Evolutionary conservation across 2,797 vertebrate genomes (phyloP), one percentile per base, ranked within the genome.

Genomic region (Glossophaga mutica): DNA sequence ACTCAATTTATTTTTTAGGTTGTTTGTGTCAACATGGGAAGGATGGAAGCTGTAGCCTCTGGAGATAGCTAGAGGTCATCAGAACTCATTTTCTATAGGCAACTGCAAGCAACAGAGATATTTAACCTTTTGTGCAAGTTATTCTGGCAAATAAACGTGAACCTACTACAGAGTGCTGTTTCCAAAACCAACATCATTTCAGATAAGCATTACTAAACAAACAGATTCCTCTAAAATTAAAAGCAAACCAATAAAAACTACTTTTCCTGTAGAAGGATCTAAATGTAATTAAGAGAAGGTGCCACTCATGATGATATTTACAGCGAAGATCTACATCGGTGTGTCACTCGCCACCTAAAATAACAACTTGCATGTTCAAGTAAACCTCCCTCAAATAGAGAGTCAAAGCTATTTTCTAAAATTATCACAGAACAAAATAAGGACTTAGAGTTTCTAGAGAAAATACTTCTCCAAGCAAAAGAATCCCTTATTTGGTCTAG

Each of bases 371-470:
- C 18, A 85, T 48, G 55, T 8, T 90, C 9, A 62, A 82, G 42
- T 46, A 87, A 90, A n/a, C 24, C n/a, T 65, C 15, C 14, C 16
- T 76, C 11, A 57, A 90, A 70, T 32, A 10, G 24, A 85, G 2
- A 81, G 9, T 37, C 34, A 94, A 92, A 18, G 44, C 5, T 82
- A 7, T 50, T 92, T 76, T 95, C 68, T 88, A 84, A 79, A 96
- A 84, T 82, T 85, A 42, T 5, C 48, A 50, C 48, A 87, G 22
- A 86, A 62, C 8, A 81, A 94, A 86, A 65, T 62, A 87, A 96
- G 55, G 34, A 46, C 46, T 55, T 67, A 87, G 18, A 55, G 26
- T 52, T 39, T 73, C 62, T 70, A 52, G 15, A 68, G 68, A 90
- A 94, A 95, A 93, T 34, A 59, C 3, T 82, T 90, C 37, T 26